Conservation (phyloP, 2,113 vertebrate species). For the Sakesphorus luctuosus region DNA sequence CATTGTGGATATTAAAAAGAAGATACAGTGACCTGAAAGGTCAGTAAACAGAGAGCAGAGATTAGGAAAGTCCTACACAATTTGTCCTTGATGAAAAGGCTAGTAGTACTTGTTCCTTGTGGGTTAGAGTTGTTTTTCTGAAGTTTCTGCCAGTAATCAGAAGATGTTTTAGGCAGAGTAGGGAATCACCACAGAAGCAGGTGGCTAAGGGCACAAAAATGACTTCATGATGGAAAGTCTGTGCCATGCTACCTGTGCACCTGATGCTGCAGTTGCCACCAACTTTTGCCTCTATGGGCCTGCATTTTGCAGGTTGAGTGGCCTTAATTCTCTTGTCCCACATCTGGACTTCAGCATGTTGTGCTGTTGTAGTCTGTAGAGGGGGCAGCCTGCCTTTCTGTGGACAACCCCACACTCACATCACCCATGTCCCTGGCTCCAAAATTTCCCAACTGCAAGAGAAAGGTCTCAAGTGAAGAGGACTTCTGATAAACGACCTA, state of each 20-base stretch:
- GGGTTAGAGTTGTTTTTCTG: not conserved
- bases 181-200: not conserved
- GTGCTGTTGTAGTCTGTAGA: not conserved
- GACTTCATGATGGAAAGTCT: not conserved
- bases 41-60: not conserved
- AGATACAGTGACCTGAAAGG: not conserved
- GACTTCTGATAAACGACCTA: not conserved
- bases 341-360: not conserved
- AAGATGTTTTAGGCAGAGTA: not conserved
- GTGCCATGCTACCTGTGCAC: not conserved
- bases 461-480: not conserved
- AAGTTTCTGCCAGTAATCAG: not conserved
- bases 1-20: not conserved
- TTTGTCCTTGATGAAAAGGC: not conserved
- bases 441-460: not conserved
- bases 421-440: rapidly evolving
- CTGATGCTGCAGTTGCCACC: not conserved
- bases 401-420: rapidly evolving
- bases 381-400: rapidly evolving
- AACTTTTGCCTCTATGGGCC: not conserved
- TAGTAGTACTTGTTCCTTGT: not conserved
- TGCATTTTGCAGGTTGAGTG: not conserved
- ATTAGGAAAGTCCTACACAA: not conserved
- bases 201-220: not conserved
- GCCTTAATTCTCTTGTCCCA: not conserved